Evolutionary conservation across 2,888 invertebrate species (phyloP), one percentile per base, ranked within the genome.

Genomic region (Iselma pallidipennis): DNA sequence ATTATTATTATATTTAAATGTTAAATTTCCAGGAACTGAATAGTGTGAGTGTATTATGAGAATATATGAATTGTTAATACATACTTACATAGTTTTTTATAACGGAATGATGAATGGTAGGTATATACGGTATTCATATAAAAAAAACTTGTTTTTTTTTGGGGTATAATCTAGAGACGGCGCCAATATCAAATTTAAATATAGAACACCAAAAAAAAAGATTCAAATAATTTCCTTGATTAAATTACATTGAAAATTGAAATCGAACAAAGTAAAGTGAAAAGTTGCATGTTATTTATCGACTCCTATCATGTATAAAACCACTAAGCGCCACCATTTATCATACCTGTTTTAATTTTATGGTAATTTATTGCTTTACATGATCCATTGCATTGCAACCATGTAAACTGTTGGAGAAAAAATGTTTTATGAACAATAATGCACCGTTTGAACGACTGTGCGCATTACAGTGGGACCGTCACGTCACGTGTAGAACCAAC

Each of bases 41-140:
- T 57, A 50, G 10, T 21, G 51, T 29, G 31, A 51, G 51, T 29
- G 63, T 51, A 49, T 28, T 56, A 49, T 51, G 58, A 56, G 71
- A 68, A 71, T 71, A 71, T 42, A 71, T 71, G 69, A 71, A 71
- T 71, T 67, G 63, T 42, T 68, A 71, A 71, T 68, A 63, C 65
- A 65, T 69, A 67, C 19, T 37, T 37, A n/a, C n/a, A n/a, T n/a
- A 37, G 16, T 37, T 37, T 16, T 37, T 16, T 37, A 37, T 37
- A 16, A 37, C 63, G 65, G 45, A 59, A 70, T 71, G 71, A 71
- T 70, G 70, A 71, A 71, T 71, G 70, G n/a, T n/a, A n/a, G n/a
- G n/a, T n/a, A n/a, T n/a, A 66, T n/a, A 19, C 7, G 19, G 19
- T 42, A 16, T 37, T 37, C n/a, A n/a, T n/a, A n/a, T n/a, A n/a